Base-by-base conservation (phyloP, 2,888 invertebrate species). In the Taenaris catops region DNA sequence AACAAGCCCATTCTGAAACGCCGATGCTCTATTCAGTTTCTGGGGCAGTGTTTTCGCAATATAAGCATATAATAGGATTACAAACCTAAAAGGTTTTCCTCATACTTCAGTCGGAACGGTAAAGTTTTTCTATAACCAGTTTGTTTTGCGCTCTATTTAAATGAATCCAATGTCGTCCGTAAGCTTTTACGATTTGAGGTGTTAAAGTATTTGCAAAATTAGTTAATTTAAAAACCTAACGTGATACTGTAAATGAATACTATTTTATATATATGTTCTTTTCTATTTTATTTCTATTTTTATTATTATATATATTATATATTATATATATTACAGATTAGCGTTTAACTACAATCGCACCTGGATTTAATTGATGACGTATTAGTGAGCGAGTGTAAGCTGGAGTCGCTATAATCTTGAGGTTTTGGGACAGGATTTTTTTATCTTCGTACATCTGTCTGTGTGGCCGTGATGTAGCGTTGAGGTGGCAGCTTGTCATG, bases 51-150 rank as follows among this genome's bases (percentile, higher is more conserved):
- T 27, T 40, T 34, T 35, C 26, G 36, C 29, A 31, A 43, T 37
- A 46, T 46, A 45, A 43, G 44, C 43, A 41, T 49, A 39, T 42
- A 44, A 49, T 46, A 48, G 46, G 54, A 54, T 55, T 50, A 53
- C 46, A 26, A 25, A 45, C 48, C 46, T 55, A 53, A 58, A 56
- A 57, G 57, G 58, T 52, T 54, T 51, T 48, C 51, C 21, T 25
- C 20, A 32, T 20, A 35, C 26, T 31, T 35, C 32, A n/a, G n/a
- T n/a, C 37, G 28, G 38, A 41, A 38, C 36, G 46, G 40, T 29
- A 35, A 33, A 43, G 49, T 47, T 49, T 49, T 39, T 32, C 21
- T 32, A 16, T 23, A 31, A 37, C 31, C 19, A 26, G 25, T 31
- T 35, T 16, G 25, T 17, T 32, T 32, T 7, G 23, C 14, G 4